Conservation (phyloP, 1,140 invertebrate species). For the Pseudoatta argentina region DNA sequence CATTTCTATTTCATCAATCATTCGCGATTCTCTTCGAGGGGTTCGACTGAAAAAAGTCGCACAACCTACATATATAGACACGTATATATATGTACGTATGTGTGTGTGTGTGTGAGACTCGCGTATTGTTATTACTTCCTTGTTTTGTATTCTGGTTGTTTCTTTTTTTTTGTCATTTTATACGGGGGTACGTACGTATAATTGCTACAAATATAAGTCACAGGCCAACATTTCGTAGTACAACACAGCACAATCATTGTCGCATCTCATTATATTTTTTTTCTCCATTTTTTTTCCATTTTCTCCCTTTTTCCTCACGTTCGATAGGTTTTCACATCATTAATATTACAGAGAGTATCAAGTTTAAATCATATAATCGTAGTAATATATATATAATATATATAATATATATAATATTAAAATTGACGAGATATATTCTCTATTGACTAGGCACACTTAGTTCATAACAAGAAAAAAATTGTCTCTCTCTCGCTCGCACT, state of each 20-base stretch:
- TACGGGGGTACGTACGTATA: constrained; percentile 75
- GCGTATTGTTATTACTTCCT: constrained; percentile 45
- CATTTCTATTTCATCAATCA: constrained; percentile 8
- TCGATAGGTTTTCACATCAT: constrained; percentile 78
- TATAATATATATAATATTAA: constrained; percentile 84
- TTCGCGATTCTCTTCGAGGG: constrained; percentile 59
- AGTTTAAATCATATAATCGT: constrained; percentile 84
- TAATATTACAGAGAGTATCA: constrained; percentile 80
- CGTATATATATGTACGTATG: constrained; percentile 80
- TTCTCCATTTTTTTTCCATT: constrained; percentile 76
- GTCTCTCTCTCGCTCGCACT: constrained; percentile 55
- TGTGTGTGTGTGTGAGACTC: constrained; percentile 69
- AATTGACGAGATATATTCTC: constrained; percentile 87
- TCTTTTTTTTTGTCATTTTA: constrained; percentile 12
- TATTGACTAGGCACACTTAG: constrained; percentile 87
- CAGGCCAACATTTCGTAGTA: constrained; percentile 87
- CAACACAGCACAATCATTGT: constrained; percentile 87
- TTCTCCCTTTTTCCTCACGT: constrained; percentile 70
- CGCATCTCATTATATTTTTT: constrained; percentile 82
- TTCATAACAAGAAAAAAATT: constrained; percentile 86
- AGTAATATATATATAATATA: constrained; percentile 83
- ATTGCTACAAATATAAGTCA: constrained; percentile 86
- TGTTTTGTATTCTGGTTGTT: constrained; percentile 40
- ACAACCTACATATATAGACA: constrained; percentile 83
- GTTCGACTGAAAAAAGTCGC: constrained; percentile 74